Percentiles rank a stretch among this genome's conserved stretches.
phyloP scores from a whole-genome alignment of 2,888 invertebrate species.

The Spilarctia lutea region DNA sequence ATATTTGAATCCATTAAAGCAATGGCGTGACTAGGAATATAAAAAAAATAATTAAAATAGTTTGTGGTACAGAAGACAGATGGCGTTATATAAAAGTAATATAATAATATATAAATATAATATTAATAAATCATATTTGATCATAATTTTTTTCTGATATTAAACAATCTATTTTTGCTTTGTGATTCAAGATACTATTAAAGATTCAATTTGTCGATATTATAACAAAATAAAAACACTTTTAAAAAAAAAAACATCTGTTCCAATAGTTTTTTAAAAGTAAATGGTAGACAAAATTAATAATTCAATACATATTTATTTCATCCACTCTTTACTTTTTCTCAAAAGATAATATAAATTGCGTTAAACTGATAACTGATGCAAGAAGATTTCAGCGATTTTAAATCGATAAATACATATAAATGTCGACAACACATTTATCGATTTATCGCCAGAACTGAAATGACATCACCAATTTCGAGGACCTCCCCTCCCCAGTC shows the following conservation, averaged over 20 bases:
- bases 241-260: neutral
- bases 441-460: neutral
- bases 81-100: neutral
- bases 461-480: neutral
- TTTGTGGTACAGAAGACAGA: neutral
- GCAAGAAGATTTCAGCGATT: neutral
- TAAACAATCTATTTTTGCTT: neutral
- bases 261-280: neutral
- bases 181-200: too few relatives aligned
- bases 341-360: neutral
- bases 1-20: conserved; percentile 14
- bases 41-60: neutral
- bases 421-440: neutral
- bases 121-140: neutral
- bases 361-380: neutral
- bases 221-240: too few relatives aligned
- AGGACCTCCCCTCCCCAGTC: conserved; percentile 19
- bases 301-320: neutral
- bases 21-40: conserved; percentile 40
- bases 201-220: neutral
- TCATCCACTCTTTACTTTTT: neutral
- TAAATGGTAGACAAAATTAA: neutral
- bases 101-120: too few relatives aligned
- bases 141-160: too few relatives aligned
- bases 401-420: neutral